Evolutionary conservation across 2,113 vertebrate genomes (phyloP).

Genomic region (Candoia aspera): DNA sequence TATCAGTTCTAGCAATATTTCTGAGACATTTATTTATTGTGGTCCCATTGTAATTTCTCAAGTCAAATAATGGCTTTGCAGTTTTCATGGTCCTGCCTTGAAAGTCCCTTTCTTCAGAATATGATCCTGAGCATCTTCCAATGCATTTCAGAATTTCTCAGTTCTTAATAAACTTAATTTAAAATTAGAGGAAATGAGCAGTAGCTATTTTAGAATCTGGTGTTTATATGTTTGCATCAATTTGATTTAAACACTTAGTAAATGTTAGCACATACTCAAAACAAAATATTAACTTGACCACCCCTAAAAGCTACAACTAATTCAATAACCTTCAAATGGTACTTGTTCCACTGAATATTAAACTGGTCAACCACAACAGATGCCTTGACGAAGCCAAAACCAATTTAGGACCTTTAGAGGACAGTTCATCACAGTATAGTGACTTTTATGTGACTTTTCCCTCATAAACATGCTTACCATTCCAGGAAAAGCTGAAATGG

Average conservation of each 20-base stretch:
- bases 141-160: neutral
- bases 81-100: neutral
- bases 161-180: neutral
- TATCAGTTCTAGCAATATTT: neutral
- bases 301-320: constrained; percentile 60
- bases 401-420: constrained; percentile 17
- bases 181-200: constrained; percentile 7
- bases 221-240: constrained; percentile 40
- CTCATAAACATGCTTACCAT: constrained; percentile 25
- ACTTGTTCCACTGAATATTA: constrained; percentile 48
- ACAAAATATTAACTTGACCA: constrained; percentile 55
- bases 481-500: constrained; percentile 27
- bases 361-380: constrained; percentile 37
- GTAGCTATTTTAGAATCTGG: constrained; percentile 6
- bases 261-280: constrained; percentile 26
- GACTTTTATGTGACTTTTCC: constrained; percentile 35
- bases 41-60: neutral
- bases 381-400: constrained; percentile 31
- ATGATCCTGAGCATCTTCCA: neutral
- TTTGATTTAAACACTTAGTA: constrained; percentile 41
- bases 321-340: constrained; percentile 58
- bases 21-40: neutral
- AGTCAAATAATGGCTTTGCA: neutral
- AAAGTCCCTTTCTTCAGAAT: neutral
- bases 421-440: constrained; percentile 7